Evolutionary conservation across 1,140 invertebrate species (phyloP).

Genomic region (Drosophila parabipectinata): DNA sequence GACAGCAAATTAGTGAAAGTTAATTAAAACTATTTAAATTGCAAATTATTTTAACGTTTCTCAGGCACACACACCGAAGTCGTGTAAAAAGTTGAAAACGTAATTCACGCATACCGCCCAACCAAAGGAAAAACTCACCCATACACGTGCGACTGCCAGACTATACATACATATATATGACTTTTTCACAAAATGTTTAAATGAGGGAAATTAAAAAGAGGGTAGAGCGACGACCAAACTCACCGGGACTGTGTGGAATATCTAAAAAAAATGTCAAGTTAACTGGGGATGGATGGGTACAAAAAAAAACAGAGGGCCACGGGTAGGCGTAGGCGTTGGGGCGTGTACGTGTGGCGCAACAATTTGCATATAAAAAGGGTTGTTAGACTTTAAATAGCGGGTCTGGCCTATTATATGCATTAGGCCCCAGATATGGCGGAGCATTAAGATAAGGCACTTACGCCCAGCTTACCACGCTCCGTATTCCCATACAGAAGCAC

Average conservation of each 20-base stretch:
- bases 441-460: constrained; percentile 82
- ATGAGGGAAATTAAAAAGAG: constrained; percentile 73
- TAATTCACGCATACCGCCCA: constrained; percentile 38
- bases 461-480: constrained; percentile 62
- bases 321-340: constrained; percentile 32
- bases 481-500: constrained; percentile 31
- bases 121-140: constrained; percentile 18
- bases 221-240: background rate
- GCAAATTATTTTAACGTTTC: constrained; percentile 80
- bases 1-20: constrained; percentile 79
- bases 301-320: constrained; percentile 1
- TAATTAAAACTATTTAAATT: constrained; percentile 83
- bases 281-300: constrained; percentile 11
- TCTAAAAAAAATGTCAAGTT: constrained; percentile 75
- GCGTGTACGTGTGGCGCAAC: constrained; percentile 74
- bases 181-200: constrained; percentile 69
- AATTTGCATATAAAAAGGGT: constrained; percentile 83
- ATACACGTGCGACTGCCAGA: constrained; percentile 11
- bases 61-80: constrained; percentile 34
- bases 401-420: constrained; percentile 78
- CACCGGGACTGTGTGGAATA: constrained; percentile 38
- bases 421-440: constrained; percentile 71
- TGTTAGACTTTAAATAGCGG: constrained; percentile 81
- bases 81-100: constrained; percentile 56
- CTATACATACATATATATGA: constrained; percentile 27